Conservation (phyloP, 2,888 invertebrate species). For the Sarcophaga subvicina region DNA sequence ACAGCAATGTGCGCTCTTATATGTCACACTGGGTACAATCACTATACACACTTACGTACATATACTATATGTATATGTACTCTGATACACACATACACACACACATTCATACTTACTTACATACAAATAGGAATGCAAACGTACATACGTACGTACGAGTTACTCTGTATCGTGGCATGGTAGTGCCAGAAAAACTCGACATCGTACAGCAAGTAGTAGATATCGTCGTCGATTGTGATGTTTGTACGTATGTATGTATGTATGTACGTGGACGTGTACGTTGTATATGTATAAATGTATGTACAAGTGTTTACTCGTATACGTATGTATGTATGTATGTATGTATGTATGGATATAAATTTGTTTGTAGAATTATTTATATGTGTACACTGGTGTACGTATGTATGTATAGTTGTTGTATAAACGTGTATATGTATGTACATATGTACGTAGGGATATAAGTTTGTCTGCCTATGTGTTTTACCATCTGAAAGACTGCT, state of each 20-base stretch:
- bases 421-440: constrained; percentile 2
- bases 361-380: too few relatives aligned
- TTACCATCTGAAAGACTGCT: constrained; percentile 57
- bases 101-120: constrained; percentile 18
- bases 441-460: constrained; percentile 29
- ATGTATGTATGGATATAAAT: not conserved
- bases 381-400: not conserved
- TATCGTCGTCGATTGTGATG: constrained; percentile 66
- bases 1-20: constrained; percentile 75
- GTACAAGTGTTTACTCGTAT: not conserved
- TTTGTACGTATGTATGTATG: constrained; percentile 48
- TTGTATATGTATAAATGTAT: constrained; percentile 15
- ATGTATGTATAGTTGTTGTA: not conserved
- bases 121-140: constrained; percentile 21
- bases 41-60: constrained; percentile 52
- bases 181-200: constrained; percentile 65
- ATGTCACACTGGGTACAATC: constrained; percentile 76
- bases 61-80: constrained; percentile 12
- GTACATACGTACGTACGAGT: constrained; percentile 16
- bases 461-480: constrained; percentile 22
- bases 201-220: constrained; percentile 67
- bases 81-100: constrained; percentile 12
- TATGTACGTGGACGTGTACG: constrained; percentile 13
- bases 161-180: constrained; percentile 30
- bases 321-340: constrained; percentile 41